A percentile compares a stretch with the other conserved stretches of the same genome.
These are phyloP conservation scores for Heliconius aoede DNA, from an alignment of 2,888 invertebrate genomes.

Conservation along the genomic window DNA sequence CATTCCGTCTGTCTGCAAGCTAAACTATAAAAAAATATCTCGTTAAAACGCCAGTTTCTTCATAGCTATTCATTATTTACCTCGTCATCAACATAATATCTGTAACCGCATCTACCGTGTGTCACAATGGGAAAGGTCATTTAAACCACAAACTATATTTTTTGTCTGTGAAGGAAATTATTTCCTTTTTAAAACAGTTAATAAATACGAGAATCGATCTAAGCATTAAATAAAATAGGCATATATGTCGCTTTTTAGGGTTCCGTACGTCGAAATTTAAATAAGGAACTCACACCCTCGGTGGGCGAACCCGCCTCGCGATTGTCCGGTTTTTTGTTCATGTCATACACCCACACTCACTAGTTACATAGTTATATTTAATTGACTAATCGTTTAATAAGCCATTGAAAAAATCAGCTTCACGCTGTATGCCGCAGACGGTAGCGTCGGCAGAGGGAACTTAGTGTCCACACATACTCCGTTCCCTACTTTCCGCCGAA, in stretches of 20 bases:
- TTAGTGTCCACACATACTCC: background rate
- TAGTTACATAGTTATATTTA: no score
- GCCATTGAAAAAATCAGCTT: no score
- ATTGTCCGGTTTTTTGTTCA: no score
- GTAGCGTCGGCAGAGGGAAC: background rate
- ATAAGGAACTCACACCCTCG: no score
- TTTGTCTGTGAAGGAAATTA: background rate
- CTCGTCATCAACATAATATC: background rate
- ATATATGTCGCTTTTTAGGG: background rate
- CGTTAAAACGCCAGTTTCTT: background rate
- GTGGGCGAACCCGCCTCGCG: no score
- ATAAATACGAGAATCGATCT: background rate
- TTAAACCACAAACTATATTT: background rate
- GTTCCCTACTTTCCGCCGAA: no score
- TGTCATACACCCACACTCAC: no score
- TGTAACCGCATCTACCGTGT: constrained; percentile 10
- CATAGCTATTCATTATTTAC: background rate
- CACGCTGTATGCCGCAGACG: background rate
- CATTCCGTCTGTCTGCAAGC: no score
- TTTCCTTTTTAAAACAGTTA: background rate
- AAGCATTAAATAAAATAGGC: background rate
- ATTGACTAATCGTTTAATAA: no score
- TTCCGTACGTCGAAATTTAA: no score
- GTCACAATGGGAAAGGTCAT: background rate
- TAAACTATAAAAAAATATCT: background rate